Percentiles rank a stretch among this genome's conserved stretches.
Conservation (phyloP, 2,797 vertebrate genomes). For the Cheirogaleus major region DNA sequence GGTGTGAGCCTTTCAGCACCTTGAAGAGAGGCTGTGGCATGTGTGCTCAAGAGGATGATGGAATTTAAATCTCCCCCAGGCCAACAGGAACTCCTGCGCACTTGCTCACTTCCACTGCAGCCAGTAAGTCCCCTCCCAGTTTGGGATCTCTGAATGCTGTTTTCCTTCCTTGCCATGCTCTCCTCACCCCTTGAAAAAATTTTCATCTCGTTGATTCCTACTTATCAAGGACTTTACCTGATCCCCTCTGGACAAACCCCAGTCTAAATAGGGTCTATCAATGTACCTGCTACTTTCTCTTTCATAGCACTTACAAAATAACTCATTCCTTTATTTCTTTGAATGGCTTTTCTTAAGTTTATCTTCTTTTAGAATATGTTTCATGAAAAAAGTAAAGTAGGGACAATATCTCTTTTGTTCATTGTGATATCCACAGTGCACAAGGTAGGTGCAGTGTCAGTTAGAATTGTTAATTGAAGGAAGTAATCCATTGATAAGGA, state of each 20-base stretch:
- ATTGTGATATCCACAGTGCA: no score
- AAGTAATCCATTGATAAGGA: background rate
- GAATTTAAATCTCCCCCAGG: background rate
- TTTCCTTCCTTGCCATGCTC: background rate
- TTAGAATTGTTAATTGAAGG: background rate
- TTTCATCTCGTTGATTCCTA: background rate
- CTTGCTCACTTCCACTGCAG: background rate
- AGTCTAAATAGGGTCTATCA: background rate
- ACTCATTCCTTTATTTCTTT: background rate
- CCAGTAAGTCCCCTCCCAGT: background rate
- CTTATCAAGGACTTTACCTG: background rate
- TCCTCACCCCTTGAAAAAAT: background rate
- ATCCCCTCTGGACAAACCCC: background rate
- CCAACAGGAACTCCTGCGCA: background rate
- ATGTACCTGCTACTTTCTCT: background rate
- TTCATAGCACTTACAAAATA: background rate
- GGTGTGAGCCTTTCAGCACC: background rate
- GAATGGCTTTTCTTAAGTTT: background rate
- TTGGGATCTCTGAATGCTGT: background rate
- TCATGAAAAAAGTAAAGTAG: background rate
- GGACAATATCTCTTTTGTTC: background rate
- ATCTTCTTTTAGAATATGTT: background rate
- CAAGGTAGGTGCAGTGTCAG: background rate
- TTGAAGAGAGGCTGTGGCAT: background rate
- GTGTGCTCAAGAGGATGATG: background rate